Percentiles rank a stretch among this genome's conserved stretches.
These are phyloP conservation scores for Syngnathus rostellatus DNA, from an alignment of 2,797 vertebrate genomes.

Conservation along the genomic window DNA sequence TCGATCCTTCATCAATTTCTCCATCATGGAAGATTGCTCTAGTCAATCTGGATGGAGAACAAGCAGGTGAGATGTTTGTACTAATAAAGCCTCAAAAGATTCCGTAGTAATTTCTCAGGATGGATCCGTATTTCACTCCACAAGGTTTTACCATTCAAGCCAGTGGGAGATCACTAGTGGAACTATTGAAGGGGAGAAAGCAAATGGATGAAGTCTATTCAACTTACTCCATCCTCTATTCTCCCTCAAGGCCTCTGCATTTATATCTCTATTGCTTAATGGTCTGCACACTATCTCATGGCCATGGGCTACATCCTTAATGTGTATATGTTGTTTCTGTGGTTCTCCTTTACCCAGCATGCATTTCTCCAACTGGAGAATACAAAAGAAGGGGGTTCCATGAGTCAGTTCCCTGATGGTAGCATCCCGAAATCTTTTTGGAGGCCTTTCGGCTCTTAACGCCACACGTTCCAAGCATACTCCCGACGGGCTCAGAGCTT, in stretches of 20 bases:
- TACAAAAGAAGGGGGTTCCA: conserved; percentile 21
- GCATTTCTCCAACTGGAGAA: conserved; percentile 23
- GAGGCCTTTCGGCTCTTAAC: conserved; percentile 56
- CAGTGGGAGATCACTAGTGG: conserved; percentile 45
- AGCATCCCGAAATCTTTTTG: conserved; percentile 40
- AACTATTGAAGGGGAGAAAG: conserved; percentile 34
- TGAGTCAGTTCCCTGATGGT: conserved; percentile 61
- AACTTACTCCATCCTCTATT: conserved; percentile 4
- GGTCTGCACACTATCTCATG: conserved; percentile 4
- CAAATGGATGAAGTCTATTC: conserved; percentile 19
- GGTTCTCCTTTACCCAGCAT: conserved; percentile 33
- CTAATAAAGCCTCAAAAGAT: conserved; percentile 61
- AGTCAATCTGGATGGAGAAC: conserved; percentile 49
- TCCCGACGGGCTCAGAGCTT: conserved; percentile 29
- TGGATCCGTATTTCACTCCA: conserved; percentile 40
- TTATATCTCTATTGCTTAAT: conserved; percentile 10
- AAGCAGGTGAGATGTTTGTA: conserved; percentile 41
- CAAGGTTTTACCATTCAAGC: conserved; percentile 35
- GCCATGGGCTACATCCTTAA: background rate
- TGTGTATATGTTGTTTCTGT: conserved; percentile 2
- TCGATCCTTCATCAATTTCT: conserved; percentile 24
- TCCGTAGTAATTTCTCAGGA: conserved; percentile 61
- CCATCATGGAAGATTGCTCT: conserved; percentile 38
- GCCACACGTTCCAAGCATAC: conserved; percentile 32
- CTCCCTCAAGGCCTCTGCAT: conserved; percentile 7